These are phyloP conservation scores for Ommatoiulus sabulosus DNA, from an alignment of 2,888 invertebrate genomes.

Conservation along the genomic window DNA sequence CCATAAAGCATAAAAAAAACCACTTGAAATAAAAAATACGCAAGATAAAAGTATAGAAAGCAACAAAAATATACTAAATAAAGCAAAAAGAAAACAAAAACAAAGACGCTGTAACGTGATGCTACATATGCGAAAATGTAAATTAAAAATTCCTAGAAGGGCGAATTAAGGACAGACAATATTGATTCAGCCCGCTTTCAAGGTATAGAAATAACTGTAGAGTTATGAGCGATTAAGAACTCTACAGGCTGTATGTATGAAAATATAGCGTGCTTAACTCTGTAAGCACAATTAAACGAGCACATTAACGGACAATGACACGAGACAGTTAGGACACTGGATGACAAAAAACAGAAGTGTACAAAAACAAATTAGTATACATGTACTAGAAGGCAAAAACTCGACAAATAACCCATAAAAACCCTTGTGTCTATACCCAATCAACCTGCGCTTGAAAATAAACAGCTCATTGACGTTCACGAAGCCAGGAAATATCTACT, in stretches of 20 bases:
- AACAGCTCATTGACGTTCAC: conserved; percentile 41
- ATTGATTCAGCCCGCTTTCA: conserved; percentile 27
- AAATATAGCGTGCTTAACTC: conserved; percentile 22
- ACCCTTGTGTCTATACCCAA: not conserved
- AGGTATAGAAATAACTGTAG: not conserved
- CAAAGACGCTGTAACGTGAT: not conserved
- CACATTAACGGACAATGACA: conserved; percentile 43
- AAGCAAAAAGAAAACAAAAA: conserved; percentile 12
- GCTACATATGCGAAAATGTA: not conserved
- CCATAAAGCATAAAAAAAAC: not conserved
- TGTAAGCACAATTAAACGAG: conserved; percentile 8
- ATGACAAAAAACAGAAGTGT: conserved; percentile 33
- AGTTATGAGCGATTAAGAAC: not conserved
- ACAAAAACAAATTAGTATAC: conserved; percentile 39
- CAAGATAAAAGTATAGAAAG: not conserved
- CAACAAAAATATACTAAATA: not conserved
- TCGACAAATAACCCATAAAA: conserved; percentile 32
- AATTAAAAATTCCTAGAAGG: not conserved
- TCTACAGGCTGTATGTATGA: conserved; percentile 35
- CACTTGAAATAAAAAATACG: not conserved
- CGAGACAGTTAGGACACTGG: conserved; percentile 31
- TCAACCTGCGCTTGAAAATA: conserved; percentile 1
- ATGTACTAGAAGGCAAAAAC: conserved; percentile 18
- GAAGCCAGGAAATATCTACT: not conserved
- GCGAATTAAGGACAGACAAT: not conserved